Evolutionary conservation across 2,797 vertebrate species (phyloP).

Genomic region (Poecilia gillii): DNA sequence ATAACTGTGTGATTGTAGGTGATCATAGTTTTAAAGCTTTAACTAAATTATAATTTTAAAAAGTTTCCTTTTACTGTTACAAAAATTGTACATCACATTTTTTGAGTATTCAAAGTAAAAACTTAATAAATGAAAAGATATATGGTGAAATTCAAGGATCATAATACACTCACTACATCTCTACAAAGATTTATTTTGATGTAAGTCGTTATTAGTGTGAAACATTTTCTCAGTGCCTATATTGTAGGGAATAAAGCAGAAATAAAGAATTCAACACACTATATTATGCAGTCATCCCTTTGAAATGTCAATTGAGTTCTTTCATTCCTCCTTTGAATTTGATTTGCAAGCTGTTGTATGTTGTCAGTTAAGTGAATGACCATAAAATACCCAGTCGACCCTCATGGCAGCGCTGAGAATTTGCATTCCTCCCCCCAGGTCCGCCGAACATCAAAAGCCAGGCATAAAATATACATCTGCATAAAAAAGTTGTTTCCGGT

Average conservation of each 20-base stretch:
- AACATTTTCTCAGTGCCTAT: slow-evolving; percentile 18
- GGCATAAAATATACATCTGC: slow-evolving; percentile 26
- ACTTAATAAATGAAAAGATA: not conserved
- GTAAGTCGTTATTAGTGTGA: slow-evolving; percentile 23
- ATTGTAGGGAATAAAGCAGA: slow-evolving; percentile 18
- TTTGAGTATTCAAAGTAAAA: not conserved
- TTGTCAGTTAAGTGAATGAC: slow-evolving; percentile 70
- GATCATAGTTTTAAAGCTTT: not conserved
- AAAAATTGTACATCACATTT: not conserved
- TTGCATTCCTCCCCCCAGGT: slow-evolving; percentile 64
- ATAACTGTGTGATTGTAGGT: not conserved
- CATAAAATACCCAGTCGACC: slow-evolving; percentile 69
- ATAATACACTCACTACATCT: slow-evolving; percentile 2
- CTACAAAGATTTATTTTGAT: slow-evolving; percentile 26
- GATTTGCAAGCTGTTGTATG: slow-evolving; percentile 73
- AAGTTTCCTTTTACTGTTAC: not conserved
- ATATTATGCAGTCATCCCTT: slow-evolving; percentile 60
- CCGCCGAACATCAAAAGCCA: slow-evolving; percentile 34
- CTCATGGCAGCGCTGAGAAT: slow-evolving; percentile 61
- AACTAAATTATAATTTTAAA: not conserved
- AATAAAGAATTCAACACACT: slow-evolving; percentile 36
- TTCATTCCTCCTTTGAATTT: slow-evolving; percentile 67
- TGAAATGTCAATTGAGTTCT: slow-evolving; percentile 57
- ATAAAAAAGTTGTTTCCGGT: slow-evolving; percentile 39
- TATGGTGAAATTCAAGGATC: not conserved